A percentile compares a stretch with the other conserved stretches of the same genome.
These are phyloP conservation scores for Megathymus violae DNA, from an alignment of 1,140 invertebrate species.

Conservation along the genomic window DNA sequence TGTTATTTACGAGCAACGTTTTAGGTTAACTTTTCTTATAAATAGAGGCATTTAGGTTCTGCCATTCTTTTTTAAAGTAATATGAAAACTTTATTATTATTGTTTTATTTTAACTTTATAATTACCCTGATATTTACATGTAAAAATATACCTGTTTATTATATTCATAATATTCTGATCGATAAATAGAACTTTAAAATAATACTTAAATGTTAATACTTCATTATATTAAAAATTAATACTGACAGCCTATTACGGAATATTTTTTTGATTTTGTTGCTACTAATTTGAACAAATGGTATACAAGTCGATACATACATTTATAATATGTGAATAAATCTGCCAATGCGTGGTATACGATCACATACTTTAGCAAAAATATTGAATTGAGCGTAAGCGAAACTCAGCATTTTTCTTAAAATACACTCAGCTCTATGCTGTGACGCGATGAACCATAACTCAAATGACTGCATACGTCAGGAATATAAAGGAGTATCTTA, in stretches of 20 bases:
- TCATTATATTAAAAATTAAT: not conserved
- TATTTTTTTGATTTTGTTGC: not conserved
- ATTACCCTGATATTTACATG: too few species aligned
- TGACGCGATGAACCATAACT: constrained; percentile 76
- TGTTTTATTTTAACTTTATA: too few species aligned
- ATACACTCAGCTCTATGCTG: constrained; percentile 69
- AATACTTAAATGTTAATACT: not conserved
- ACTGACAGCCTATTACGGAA: not conserved
- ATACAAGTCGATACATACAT: constrained; percentile 13
- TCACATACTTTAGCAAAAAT: constrained; percentile 57
- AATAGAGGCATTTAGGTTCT: too few species aligned
- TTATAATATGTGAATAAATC: constrained; percentile 41
- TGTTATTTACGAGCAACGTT: not conserved
- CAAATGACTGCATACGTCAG: constrained; percentile 79
- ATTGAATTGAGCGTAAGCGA: constrained; percentile 57
- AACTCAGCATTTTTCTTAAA: constrained; percentile 73
- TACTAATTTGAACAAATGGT: not conserved
- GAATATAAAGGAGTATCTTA: constrained; percentile 81
- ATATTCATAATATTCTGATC: not conserved
- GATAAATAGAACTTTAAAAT: not conserved
- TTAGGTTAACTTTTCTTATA: too few species aligned
- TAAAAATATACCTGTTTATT: too few species aligned
- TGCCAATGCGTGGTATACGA: constrained; percentile 38
- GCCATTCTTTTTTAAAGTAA: too few species aligned
- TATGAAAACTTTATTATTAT: too few species aligned